Conservation (phyloP, 37 sponge, comb jelly and placozoan genomes). For the Ephydatia muelleri region DNA sequence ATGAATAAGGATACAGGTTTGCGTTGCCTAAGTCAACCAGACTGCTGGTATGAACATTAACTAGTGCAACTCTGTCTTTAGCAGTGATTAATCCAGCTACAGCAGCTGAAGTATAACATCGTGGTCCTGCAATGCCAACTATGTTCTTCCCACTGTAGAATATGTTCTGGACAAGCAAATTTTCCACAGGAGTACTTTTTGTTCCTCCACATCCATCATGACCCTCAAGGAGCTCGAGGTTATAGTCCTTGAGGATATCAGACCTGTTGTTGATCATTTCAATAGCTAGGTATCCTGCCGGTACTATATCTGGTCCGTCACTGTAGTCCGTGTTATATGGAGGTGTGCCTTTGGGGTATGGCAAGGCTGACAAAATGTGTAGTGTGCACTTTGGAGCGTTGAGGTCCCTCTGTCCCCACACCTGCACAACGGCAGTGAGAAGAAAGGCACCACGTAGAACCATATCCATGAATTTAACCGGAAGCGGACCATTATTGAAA, state of each 20-base stretch:
- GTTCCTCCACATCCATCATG: constrained; percentile 20
- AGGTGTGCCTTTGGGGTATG: constrained; percentile 12
- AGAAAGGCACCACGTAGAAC: too few relatives aligned
- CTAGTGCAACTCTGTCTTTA: constrained; percentile 1
- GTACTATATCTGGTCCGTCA: constrained; percentile 18
- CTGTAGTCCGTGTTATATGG: constrained; percentile 3
- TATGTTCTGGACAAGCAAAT: not conserved
- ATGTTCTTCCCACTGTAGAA: too few relatives aligned
- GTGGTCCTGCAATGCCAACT: constrained; percentile 38
- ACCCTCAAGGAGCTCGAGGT: constrained; percentile 22
- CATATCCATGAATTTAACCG: too few relatives aligned
- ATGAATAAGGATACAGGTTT: not conserved
- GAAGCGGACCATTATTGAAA: too few relatives aligned
- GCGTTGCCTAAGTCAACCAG: not conserved
- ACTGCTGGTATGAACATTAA: constrained; percentile 15
- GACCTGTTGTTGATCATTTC: constrained; percentile 16
- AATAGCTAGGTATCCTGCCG: constrained; percentile 11
- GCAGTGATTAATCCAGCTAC: not conserved
- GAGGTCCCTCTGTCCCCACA: too few relatives aligned
- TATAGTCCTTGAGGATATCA: constrained; percentile 13
- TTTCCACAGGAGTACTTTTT: not conserved
- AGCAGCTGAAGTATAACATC: constrained; percentile 19
- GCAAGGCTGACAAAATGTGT: too few relatives aligned
- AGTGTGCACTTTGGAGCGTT: not conserved
- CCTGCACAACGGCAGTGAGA: too few relatives aligned